Base-by-base conservation (phyloP, 2,113 vertebrate species). In the Pontoporia blainvillei region DNA sequence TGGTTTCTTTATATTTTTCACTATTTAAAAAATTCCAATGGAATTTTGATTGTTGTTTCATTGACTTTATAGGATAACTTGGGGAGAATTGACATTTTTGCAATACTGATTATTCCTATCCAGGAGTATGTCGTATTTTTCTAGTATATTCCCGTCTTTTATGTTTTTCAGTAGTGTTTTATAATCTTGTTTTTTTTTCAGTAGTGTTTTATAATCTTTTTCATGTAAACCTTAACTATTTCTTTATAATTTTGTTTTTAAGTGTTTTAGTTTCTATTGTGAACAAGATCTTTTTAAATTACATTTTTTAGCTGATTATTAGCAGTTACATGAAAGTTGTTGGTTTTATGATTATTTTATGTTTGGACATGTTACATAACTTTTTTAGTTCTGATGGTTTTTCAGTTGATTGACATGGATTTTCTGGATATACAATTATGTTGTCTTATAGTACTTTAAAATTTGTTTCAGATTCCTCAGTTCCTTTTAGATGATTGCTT, bases 401-500 rank as follows among this genome's bases (percentile, higher is more conserved):
- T 94, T 95, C 29, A 73, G 11, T 90, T 79, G 61, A 54, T 88
- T 96, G 27, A 31, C 49, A 76, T 92, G 52, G 25, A 67, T 81
- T 91, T 92, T 88, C 59, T 84, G 27, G 4, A 17, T 83, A 23
- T 96, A 15, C 10, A 89, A 7, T 91, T 46, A 67, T 85, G 44
- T 61, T 12, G 86, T 92, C 64, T 95, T 67, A 91, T 1, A 79
- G 3, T 69, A 67, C 20, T 97, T 93, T 78, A 66, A 91, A 89
- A 94, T 98, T 41, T 95, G 61, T 98, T 98, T 20, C 98, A 99
- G 99, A 99, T 99, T 79, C 99, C 99, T 81, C 99, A 99, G 98
- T 99, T 99, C 95, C 98, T 99, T 89, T 98, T 99, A 97, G 99
- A 99, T 10, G 99, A 99, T 73, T 99, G 99, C 94, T 99, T 98